phyloP scores from a whole-genome alignment of 1,140 invertebrate genomes.

The Drosophila albomicans region DNA sequence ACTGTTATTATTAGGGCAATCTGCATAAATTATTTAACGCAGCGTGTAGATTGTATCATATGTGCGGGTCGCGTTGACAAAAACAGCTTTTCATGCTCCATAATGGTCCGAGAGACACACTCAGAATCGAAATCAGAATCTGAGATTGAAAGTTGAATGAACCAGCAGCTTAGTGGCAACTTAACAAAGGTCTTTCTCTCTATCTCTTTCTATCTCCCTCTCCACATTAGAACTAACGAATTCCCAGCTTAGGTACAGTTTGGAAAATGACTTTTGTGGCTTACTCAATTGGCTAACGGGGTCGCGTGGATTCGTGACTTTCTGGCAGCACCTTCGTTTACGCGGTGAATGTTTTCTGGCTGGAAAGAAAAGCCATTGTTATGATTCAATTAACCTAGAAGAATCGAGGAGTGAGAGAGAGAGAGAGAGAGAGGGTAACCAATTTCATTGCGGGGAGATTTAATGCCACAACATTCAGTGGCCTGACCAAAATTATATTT shows the following conservation, averaged over 20 bases:
- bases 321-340: slow-evolving; percentile 52
- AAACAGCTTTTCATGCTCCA: slow-evolving; percentile 60
- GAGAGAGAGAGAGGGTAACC: background rate
- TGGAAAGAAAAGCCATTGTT: slow-evolving; percentile 30
- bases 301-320: slow-evolving; percentile 30
- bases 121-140: background rate
- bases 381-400: slow-evolving; percentile 67
- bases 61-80: slow-evolving; percentile 42
- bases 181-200: background rate
- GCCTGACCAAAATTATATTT: slow-evolving; percentile 56
- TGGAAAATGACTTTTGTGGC: slow-evolving; percentile 53
- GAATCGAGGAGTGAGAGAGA: background rate
- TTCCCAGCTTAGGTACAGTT: slow-evolving; percentile 30
- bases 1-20: slow-evolving; percentile 73
- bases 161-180: slow-evolving; percentile 57
- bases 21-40: slow-evolving; percentile 66
- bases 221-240: slow-evolving; percentile 5
- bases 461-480: slow-evolving; percentile 49
- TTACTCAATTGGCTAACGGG: slow-evolving; percentile 52
- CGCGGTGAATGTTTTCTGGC: background rate
- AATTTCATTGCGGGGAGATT: background rate
- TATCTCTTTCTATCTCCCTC: background rate
- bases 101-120: slow-evolving; percentile 46
- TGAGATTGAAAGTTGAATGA: slow-evolving; percentile 62
- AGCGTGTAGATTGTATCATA: slow-evolving; percentile 63